phyloP scores from a whole-genome alignment of 2,797 vertebrate genomes.

The Oreochromis mossambicus region DNA sequence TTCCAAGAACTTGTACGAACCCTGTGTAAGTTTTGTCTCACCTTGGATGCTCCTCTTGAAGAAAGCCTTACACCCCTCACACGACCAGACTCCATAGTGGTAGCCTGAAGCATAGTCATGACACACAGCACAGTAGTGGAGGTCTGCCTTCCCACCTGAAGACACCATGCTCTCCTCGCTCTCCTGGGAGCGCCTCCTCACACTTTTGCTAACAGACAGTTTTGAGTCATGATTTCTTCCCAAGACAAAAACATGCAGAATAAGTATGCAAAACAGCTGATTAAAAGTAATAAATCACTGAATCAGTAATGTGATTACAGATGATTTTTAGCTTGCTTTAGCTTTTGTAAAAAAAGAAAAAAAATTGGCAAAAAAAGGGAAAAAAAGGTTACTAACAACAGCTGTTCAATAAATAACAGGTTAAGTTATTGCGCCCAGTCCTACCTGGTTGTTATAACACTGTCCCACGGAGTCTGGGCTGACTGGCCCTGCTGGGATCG shows the following conservation, averaged over 20 bases:
- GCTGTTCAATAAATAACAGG: neutral
- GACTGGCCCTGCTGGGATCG: constrained; percentile 78
- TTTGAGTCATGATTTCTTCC: neutral
- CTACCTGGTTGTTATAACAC: constrained; percentile 77
- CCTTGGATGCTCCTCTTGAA: constrained; percentile 99
- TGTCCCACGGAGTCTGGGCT: constrained; percentile 78
- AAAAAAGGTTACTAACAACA: neutral
- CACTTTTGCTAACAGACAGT: constrained; percentile 54
- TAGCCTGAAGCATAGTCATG: constrained; percentile 97
- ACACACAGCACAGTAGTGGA: constrained; percentile 94
- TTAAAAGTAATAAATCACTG: neutral
- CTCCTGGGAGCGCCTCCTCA: constrained; percentile 52
- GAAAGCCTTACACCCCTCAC: constrained; percentile 98
- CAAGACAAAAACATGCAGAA: neutral
- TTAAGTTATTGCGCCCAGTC: neutral
- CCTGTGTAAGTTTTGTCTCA: constrained; percentile 42
- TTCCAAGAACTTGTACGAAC: neutral
- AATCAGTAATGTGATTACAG: neutral
- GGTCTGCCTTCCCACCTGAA: constrained; percentile 79
- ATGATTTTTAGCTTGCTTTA: neutral
- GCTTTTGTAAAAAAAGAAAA: neutral
- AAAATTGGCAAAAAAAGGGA: neutral
- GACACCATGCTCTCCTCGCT: constrained; percentile 70
- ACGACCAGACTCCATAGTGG: constrained; percentile 98
- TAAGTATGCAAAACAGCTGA: neutral